Conservation (phyloP, 2,888 invertebrate genomes). For the Cyaniris semiargus region DNA sequence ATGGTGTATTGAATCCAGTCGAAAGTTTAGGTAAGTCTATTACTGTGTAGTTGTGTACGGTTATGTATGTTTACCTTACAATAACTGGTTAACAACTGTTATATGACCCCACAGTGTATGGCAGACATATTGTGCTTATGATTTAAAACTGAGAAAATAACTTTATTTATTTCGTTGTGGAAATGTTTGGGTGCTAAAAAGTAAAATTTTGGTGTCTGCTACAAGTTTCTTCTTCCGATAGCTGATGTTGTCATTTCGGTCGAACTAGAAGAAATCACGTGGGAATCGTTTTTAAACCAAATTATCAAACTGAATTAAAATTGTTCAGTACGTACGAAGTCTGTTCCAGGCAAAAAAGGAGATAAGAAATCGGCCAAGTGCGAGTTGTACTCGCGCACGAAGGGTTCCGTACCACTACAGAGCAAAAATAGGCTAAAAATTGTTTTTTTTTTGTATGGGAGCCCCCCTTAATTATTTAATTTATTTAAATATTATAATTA, state of each 20-base stretch:
- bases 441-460: no score
- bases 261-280: neutral
- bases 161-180: neutral
- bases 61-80: neutral
- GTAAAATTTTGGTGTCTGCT: no score
- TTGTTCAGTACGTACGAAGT: neutral
- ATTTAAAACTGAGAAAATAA: constrained; percentile 1
- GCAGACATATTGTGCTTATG: constrained; percentile 7
- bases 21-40: neutral
- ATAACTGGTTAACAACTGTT: constrained; percentile 14
- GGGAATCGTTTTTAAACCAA: neutral
- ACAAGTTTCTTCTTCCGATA: no score
- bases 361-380: no score
- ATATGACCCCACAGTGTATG: neutral
- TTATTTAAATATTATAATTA: no score
- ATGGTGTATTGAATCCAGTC: neutral
- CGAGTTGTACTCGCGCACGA: no score
- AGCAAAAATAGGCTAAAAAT: no score
- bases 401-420: no score
- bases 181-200: neutral
- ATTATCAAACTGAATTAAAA: neutral
- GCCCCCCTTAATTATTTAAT: no score
- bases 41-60: neutral
- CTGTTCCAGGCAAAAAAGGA: neutral
- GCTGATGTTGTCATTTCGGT: no score